Percentiles rank a stretch among this genome's conserved stretches.
Conservation (phyloP, 1,140 invertebrate genomes). For the Drosophila athabasca region DNA sequence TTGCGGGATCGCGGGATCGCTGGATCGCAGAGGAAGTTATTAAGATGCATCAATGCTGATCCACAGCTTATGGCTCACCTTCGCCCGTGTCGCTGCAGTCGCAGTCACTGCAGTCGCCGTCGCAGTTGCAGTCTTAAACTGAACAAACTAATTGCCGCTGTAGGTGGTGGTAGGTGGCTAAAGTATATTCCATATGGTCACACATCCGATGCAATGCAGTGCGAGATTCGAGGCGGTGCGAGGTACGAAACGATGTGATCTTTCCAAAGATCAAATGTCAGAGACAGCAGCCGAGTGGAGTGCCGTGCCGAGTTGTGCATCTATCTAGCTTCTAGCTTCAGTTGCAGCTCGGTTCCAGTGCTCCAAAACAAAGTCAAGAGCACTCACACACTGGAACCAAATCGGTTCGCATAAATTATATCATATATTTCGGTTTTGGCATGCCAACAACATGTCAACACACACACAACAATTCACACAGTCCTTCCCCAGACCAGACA, state of each 20-base stretch:
- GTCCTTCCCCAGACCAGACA: slow-evolving; percentile 22
- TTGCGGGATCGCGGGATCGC: slow-evolving; percentile 7
- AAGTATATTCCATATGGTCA: slow-evolving; percentile 58
- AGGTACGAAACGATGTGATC: slow-evolving; percentile 32
- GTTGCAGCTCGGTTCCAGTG: slow-evolving; percentile 18
- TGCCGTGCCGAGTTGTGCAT: background rate
- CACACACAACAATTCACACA: slow-evolving; percentile 43
- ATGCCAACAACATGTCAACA: slow-evolving; percentile 38
- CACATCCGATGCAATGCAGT: slow-evolving; percentile 38
- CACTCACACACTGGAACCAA: slow-evolving; percentile 57
- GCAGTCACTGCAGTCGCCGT: background rate
- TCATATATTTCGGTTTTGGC: slow-evolving; percentile 29
- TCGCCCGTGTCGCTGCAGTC: slow-evolving; percentile 19
- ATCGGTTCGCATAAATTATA: slow-evolving; percentile 62
- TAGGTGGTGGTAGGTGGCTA: slow-evolving; percentile 45
- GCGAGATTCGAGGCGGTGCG: slow-evolving; percentile 24
- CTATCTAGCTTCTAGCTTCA: background rate
- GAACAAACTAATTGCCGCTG: slow-evolving; percentile 46
- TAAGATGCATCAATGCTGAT: slow-evolving; percentile 52
- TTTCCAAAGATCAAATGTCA: slow-evolving; percentile 77
- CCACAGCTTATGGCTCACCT: slow-evolving; percentile 46
- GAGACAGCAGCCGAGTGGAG: slow-evolving; percentile 23
- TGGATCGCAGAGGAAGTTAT: slow-evolving; percentile 61
- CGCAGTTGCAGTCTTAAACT: slow-evolving; percentile 33
- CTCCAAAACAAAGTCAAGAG: slow-evolving; percentile 72